Conservation (phyloP, 2,888 invertebrate species). For the Polymixis flavicincta region DNA sequence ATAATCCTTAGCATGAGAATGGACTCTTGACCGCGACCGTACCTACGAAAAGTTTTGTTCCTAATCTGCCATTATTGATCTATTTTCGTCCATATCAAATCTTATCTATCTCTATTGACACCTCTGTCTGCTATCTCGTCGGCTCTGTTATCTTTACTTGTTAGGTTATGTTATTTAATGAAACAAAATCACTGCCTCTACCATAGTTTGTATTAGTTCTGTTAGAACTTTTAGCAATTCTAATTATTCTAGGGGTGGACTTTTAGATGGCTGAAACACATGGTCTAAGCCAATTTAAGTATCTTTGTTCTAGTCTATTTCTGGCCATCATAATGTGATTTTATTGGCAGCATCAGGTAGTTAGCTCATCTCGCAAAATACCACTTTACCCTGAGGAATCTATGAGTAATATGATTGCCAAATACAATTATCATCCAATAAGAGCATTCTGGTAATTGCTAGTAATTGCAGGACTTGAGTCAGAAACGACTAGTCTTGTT, state of each 20-base stretch:
- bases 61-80: slow-evolving; percentile 37
- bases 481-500: slow-evolving; percentile 36
- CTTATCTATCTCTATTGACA: slow-evolving; percentile 61
- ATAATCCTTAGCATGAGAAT: too few species aligned
- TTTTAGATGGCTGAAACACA: background rate
- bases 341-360: slow-evolving; percentile 47
- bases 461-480: slow-evolving; percentile 64
- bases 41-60: background rate
- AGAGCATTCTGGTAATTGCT: slow-evolving; percentile 62
- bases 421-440: slow-evolving; percentile 68
- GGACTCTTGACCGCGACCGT: too few species aligned
- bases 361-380: slow-evolving; percentile 58
- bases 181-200: slow-evolving; percentile 15
- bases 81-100: slow-evolving; percentile 43
- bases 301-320: slow-evolving; percentile 46
- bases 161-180: slow-evolving; percentile 40
- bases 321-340: slow-evolving; percentile 23
- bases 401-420: slow-evolving; percentile 63
- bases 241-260: background rate
- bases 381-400: slow-evolving; percentile 34
- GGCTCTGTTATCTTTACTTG: slow-evolving; percentile 54
- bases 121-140: slow-evolving; percentile 37
- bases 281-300: slow-evolving; percentile 10
- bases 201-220: background rate
- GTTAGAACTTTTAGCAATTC: background rate